Percentiles rank a stretch among this genome's conserved stretches.
Conservation (phyloP, 2,113 vertebrate species). For the Hypocryptadius cinnamomeus region DNA sequence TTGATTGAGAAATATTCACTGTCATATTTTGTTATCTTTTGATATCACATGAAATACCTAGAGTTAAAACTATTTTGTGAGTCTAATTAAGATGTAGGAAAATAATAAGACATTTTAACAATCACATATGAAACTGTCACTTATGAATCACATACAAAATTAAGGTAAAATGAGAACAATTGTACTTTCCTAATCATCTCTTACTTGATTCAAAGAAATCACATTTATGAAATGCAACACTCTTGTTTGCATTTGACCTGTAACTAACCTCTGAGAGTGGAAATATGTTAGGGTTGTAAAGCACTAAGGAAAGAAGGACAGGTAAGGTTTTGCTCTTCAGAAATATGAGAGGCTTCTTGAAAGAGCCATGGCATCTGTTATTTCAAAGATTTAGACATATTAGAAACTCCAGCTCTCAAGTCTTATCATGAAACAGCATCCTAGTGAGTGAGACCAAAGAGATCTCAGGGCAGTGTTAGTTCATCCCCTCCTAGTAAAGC, state of each 20-base stretch:
- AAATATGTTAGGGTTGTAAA: neutral
- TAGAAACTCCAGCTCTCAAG: neutral
- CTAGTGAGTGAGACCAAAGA: neutral
- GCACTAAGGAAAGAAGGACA: neutral
- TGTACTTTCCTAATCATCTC: neutral
- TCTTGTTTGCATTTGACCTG: neutral
- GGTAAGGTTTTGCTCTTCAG: neutral
- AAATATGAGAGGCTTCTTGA: neutral
- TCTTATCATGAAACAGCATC: neutral
- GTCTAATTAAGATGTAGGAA: neutral
- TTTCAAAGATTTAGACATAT: neutral
- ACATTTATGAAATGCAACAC: neutral
- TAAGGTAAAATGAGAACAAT: neutral
- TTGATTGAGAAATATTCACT: neutral
- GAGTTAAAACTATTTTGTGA: neutral
- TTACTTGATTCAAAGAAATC: neutral
- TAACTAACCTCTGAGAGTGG: neutral
- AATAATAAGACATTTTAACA: neutral
- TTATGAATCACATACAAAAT: neutral
- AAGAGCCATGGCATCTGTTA: neutral
- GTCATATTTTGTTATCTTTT: neutral
- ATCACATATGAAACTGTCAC: neutral
- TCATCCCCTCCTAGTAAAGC: neutral
- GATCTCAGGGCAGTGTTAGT: neutral
- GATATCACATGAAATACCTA: neutral